Evolutionary conservation across 2,113 vertebrate species (phyloP).

Genomic region (Kobus ellipsiprymnus): DNA sequence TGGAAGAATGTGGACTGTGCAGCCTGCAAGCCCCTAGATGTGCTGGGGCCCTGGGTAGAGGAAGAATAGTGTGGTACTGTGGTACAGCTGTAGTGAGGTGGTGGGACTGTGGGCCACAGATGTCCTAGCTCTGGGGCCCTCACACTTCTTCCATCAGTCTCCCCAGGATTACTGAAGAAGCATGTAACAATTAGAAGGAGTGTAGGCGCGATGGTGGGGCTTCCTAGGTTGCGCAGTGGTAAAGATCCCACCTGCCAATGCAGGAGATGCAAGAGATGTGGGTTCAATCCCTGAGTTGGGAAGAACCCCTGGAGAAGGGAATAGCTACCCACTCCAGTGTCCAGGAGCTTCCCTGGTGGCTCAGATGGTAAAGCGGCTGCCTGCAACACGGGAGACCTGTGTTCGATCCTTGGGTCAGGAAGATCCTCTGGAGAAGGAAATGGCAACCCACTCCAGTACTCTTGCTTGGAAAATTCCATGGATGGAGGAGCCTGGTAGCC

Average conservation of each 20-base stretch:
- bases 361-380: background rate
- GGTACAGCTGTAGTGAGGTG: background rate
- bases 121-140: background rate
- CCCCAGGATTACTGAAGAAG: background rate
- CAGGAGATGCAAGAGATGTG: background rate
- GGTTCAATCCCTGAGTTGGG: background rate
- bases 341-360: background rate
- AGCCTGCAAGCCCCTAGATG: background rate
- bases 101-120: background rate
- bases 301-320: background rate
- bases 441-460: background rate
- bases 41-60: background rate
- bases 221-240: background rate
- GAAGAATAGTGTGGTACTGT: fast-evolving
- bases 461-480: background rate
- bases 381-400: background rate
- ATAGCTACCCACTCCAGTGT: background rate
- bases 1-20: background rate
- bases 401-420: background rate
- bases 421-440: background rate
- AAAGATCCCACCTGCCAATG: background rate
- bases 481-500: background rate
- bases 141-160: background rate
- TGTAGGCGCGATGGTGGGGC: background rate
- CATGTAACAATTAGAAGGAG: fast-evolving